Base-by-base conservation (phyloP, 1,140 invertebrate genomes). In the Cherax quadricarinatus region DNA sequence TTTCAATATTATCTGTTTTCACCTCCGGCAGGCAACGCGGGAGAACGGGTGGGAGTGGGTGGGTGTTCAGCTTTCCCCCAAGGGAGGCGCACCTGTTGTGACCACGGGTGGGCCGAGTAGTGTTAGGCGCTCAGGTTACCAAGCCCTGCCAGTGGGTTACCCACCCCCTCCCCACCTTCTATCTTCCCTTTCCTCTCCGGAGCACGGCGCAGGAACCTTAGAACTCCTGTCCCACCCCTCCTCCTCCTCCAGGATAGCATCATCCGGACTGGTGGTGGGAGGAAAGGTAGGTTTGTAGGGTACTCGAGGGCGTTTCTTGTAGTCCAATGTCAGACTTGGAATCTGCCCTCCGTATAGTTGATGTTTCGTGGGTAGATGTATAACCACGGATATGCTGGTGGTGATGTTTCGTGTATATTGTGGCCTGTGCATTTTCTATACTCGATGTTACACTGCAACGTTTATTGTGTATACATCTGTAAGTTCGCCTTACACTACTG, bases 1-100 rank as follows among this genome's bases (percentile, higher is more conserved):
- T 57, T 57, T 57, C 53, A 57, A 57, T 57, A 57, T 1, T 57
- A 10, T 57, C 53, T 5, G 14, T 57, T 41, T 57, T 57, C 53
- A 57, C 53, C 53, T 57, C 9, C 14, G 53, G 9, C 9, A 57
- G 14, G 53, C 53, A 57, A 9, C 53, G 53, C 9, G 5, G 53
- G 53, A 57, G 70, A 78, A 48, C n/a, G 24, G 62, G 48, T 41
- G n/a, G 21, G 85, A 66, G 85, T 75, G 85, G 85, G 83, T 86
- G 83, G 60, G 16, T 9, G 57, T 60, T 10, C 53, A 4, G 9
- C 53, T 57, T 57, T 14, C 62, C 70, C 70, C 21, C 73, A 4
- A 18, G 73, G 51, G 73, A 78, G 48, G 49, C 30, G 48, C 85
- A 87, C 85, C 85, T 87, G 85, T 87, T 24, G 48, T 30, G 49